Conservation (phyloP, 2,797 vertebrate genomes). For the Peromyscus attwateri region DNA sequence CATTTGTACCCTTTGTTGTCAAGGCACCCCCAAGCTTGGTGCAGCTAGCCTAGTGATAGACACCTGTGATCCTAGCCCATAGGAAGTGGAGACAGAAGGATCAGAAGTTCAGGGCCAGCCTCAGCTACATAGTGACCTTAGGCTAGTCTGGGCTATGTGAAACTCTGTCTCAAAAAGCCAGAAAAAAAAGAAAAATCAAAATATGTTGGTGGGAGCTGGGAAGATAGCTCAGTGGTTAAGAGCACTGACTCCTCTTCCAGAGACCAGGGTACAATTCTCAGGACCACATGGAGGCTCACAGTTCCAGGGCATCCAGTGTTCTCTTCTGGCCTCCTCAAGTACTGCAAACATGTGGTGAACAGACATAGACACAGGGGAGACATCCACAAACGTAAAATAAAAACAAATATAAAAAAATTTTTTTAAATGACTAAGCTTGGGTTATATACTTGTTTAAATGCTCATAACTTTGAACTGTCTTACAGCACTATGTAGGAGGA, state of each 20-base stretch:
- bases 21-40: neutral
- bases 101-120: neutral
- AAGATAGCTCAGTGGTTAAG: neutral
- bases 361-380: neutral
- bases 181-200: neutral
- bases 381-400: neutral
- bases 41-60: neutral
- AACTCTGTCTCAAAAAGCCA: neutral
- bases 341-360: neutral
- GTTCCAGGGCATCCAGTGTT: neutral
- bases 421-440: conserved; percentile 39
- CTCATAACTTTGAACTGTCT: conserved; percentile 76
- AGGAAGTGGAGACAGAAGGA: neutral
- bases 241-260: neutral
- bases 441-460: conserved; percentile 28
- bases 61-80: neutral
- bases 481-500: conserved; percentile 97
- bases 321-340: neutral
- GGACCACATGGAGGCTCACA: neutral
- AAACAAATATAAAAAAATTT: neutral
- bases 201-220: neutral
- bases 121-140: neutral
- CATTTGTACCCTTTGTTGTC: conserved; percentile 6
- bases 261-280: neutral
- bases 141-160: neutral